A percentile compares a stretch with the other conserved stretches of the same genome.
phyloP scores from a whole-genome alignment of 2,797 vertebrate genomes.

The Peromyscus melanophrys region DNA sequence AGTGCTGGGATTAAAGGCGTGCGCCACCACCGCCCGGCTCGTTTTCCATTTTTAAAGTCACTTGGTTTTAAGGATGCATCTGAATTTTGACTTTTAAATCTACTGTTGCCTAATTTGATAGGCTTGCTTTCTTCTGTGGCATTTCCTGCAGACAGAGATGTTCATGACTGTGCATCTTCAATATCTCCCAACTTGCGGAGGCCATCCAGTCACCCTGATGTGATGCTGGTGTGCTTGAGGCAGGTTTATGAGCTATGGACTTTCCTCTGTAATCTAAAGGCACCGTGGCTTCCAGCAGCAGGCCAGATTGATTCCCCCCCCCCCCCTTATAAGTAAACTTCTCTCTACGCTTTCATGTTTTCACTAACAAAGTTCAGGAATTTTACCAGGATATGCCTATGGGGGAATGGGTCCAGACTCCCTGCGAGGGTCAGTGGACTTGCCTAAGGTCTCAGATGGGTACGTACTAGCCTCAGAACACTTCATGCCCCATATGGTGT shows the following conservation, averaged over 20 bases:
- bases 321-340: background rate
- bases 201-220: background rate
- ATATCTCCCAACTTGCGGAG: background rate
- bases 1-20: too few species aligned
- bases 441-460: background rate
- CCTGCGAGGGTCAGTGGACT: background rate
- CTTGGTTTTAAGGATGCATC: background rate
- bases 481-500: background rate
- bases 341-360: background rate
- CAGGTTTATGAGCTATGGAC: background rate
- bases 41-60: background rate
- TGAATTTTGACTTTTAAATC: conserved; percentile 5
- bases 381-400: background rate
- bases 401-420: background rate
- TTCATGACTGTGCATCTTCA: too few species aligned
- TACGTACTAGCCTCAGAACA: background rate
- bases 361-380: background rate
- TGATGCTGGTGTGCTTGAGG: too few species aligned
- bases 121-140: background rate
- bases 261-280: background rate
- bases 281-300: background rate
- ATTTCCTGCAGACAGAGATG: background rate
- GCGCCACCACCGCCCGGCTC: too few species aligned
- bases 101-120: background rate
- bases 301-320: too few species aligned